Percentiles rank a stretch among this genome's conserved stretches.
phyloP scores from a whole-genome alignment of 2,797 vertebrate genomes.

The Xiphophorus birchmanni region DNA sequence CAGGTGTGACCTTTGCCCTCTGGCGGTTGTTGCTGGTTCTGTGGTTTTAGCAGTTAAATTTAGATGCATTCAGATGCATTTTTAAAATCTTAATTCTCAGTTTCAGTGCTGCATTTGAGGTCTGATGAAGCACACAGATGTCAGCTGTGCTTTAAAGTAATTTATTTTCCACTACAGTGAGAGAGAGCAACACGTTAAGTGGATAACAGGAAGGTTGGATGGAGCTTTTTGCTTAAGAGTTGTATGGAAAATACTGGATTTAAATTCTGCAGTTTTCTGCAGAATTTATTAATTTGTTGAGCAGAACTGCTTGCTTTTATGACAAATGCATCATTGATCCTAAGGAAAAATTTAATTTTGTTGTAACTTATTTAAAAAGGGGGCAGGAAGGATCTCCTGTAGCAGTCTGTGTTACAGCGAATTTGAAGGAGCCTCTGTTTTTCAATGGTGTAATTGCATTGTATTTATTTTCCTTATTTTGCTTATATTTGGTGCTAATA shows the following conservation, averaged over 20 bases:
- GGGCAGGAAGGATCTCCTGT: no score
- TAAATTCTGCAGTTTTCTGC: not conserved
- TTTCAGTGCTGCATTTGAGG: not conserved
- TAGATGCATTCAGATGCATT: not conserved
- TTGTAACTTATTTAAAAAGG: no score
- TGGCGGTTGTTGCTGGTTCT: not conserved
- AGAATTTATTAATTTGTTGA: no score
- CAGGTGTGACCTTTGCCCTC: not conserved
- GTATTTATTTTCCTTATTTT: no score
- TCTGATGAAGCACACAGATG: not conserved
- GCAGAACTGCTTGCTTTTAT: not conserved
- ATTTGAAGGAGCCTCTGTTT: no score
- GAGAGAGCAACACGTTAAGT: not conserved
- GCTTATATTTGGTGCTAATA: no score
- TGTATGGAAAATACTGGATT: not conserved
- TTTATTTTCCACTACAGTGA: not conserved
- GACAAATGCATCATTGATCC: no score
- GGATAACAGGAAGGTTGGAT: not conserved
- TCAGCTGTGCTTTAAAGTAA: not conserved
- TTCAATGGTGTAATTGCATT: no score
- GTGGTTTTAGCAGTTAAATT: not conserved
- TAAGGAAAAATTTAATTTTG: no score
- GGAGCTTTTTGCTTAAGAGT: not conserved
- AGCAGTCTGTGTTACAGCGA: no score
- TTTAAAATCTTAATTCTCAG: no score